Base-by-base conservation (phyloP, 2,797 vertebrate species). In the Phalloptychus januarius region DNA sequence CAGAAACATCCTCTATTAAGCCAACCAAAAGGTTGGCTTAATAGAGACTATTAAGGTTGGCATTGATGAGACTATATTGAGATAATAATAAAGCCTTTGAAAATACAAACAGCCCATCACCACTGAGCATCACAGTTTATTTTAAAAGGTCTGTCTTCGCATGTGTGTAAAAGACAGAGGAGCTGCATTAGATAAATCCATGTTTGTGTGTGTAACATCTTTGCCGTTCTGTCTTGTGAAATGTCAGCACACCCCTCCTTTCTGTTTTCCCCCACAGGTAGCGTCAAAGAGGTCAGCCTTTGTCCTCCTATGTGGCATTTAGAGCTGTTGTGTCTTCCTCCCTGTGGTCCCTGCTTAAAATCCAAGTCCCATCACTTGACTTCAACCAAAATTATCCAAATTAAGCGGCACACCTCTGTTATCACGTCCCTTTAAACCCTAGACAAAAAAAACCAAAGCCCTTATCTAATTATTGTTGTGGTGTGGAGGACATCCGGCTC, bases 211-310 rank as follows among this genome's bases (percentile, higher is more conserved):
- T 80, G 61, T 65, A 72, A 81, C 83, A 83, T 79, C 67, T 73
- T 76, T 2, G 54, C 72, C 80, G 65, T 56, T 80, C 67, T 50
- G 83, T 78, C 78, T 81, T 7, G 76, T 83, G 83, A 95, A 95
- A 95, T 94, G 93, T 92, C 94, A 94, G 80, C 15, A 73, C 82
- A 79, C 86, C 86, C 56, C 87, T 84, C 90, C 86, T 80, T 72
- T 86, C 89, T 83, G 50, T 82, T 85, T 48, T 31, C 86, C 80
- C 90, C 87, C 81, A 90, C 87, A 92, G 86, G 83, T 91, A 87
- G 81, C 83, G 84, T 88, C 89, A 91, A 80, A 88, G 92, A 90
- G 91, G 89, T 93, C 90, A 91, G 82, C 36, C 79, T 76, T 72
- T 28, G 25, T 84, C 77, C 36, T 87, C 86, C 77, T 86, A 76